phyloP scores from a whole-genome alignment of 1,140 invertebrate species.

The Catajapyx aquilonaris region DNA sequence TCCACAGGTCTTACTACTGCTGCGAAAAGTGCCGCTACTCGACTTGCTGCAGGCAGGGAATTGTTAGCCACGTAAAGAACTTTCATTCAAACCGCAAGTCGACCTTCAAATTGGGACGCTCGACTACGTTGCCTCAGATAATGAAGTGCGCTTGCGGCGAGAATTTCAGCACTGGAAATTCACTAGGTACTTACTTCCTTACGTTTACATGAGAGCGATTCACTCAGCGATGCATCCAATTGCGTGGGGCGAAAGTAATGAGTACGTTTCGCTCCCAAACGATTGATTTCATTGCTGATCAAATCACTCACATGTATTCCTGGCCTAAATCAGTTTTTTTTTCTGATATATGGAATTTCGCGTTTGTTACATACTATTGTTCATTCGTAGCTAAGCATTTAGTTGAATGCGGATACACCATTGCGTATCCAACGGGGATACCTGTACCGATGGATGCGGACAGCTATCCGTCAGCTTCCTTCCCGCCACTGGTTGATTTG shows the following conservation, averaged over 20 bases:
- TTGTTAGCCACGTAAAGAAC: background rate
- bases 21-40: background rate
- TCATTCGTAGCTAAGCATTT: slow-evolving; percentile 36
- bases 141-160: background rate
- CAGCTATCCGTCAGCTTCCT: slow-evolving; percentile 12
- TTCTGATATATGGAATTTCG: too few relatives aligned
- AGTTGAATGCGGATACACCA: slow-evolving; percentile 33
- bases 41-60: background rate
- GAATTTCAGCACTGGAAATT: background rate
- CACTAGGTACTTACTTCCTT: too few relatives aligned
- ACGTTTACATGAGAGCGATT: too few relatives aligned
- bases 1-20: background rate
- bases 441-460: slow-evolving; percentile 31
- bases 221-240: too few relatives aligned
- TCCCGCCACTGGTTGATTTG: slow-evolving; percentile 9
- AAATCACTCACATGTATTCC: too few relatives aligned
- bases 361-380: too few relatives aligned
- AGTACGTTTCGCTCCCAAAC: too few relatives aligned
- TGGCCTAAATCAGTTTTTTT: too few relatives aligned
- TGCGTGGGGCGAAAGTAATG: too few relatives aligned
- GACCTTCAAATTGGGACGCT: background rate
- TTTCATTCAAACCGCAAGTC: background rate
- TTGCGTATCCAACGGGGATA: slow-evolving; percentile 33
- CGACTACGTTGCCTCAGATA: background rate
- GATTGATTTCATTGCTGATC: too few relatives aligned